Base-by-base conservation (phyloP, 2,113 vertebrate species). In the Megaleporinus macrocephalus region DNA sequence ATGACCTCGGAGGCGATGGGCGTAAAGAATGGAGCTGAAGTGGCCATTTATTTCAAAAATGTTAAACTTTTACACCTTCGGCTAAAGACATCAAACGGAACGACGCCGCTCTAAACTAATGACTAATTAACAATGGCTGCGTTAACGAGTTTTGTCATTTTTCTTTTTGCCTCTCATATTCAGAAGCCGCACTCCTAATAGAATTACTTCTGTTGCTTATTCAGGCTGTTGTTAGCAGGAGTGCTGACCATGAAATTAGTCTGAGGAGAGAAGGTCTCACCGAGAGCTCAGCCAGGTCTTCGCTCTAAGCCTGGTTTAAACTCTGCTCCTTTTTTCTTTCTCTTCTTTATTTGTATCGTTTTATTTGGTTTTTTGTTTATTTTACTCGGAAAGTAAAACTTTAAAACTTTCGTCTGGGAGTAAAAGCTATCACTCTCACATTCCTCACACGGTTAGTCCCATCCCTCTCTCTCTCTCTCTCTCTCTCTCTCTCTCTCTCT, bases 361-460 rank as follows among this genome's bases (percentile, higher is more conserved):
- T n/a, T n/a, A n/a, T n/a, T n/a, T n/a, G n/a, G n/a, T 36, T 36
- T 36, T 36, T 36, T 36, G 7, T 4, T 36, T 36, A 4, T 36
- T 44, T 44, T 44, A 44, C 4, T 9, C 4, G 24, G 2, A 27
- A 63, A 44, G 1, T 44, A 30, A 65, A 65, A 65, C 15, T 66
- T 53, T 68, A 29, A 26, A 66, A 30, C 3, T 22, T 76, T 18
- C 57, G 14, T 62, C 10, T 0, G 61, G 26, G 26, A 29, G 1
- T n/a, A 1, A 20, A 55, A 68, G 11, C 36, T 63, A 27, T 63
- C 33, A 93, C 93, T 94, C 94, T 88, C 91, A 90, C 87, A 86
- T 93, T 94, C 90, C 91, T 93, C 90, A 91, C 94, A 95, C 94
- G 95, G 95, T 96, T 95, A 93, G 94, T 93, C 18, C 29, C 51